Evolutionary conservation across 2,888 invertebrate species (phyloP), one percentile per base, ranked within the genome.

Genomic region (Norana najaformis): DNA sequence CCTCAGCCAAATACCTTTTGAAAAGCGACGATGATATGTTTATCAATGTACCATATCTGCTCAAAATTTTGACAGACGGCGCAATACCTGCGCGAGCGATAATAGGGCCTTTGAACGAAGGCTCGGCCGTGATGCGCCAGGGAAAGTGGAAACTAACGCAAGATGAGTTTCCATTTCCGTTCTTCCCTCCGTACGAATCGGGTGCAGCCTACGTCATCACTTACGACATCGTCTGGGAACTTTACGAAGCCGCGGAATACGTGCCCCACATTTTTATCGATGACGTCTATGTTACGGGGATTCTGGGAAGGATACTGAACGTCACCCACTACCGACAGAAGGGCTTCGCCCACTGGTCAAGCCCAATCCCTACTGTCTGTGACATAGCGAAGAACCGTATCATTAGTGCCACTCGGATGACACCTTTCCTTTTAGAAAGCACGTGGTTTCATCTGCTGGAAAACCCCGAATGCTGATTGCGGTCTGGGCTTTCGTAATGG

Each of bases 281-380:
- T 83, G 92, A 92, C 90, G 92, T 92, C n/a, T 92, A 92, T 88
- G 91, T 92, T n/a, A 92, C 92, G n/a, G 92, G 92, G 20, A 92
- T 92, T 18, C 82, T 92, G 23, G 92, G 92, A 5, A 88, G 90
- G 88, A 91, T 92, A n/a, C 88, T 92, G 38, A 90, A 90, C 20
- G 92, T 90, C 16, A 91, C 90, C 38, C 92, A 92, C 88, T 35
- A 91, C 30, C 36, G 38, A 34, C 91, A 91, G 37, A 38, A 53
- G 38, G 92, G 92, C 14, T 92, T 92, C 89, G 92, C 92, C 34
- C 92, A 89, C 88, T 92, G 91, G 92, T 92, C 91, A 37, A 90
- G 88, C 83, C 89, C 88, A 35, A 37, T 37, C 20, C 91, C 91
- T 3, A 88, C 85, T 53, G 88, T 88, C 3, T 92, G 92, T 90